These are phyloP conservation scores for Rhinogobio ventralis DNA, from an alignment of 2,797 vertebrate genomes.

Conservation along the genomic window DNA sequence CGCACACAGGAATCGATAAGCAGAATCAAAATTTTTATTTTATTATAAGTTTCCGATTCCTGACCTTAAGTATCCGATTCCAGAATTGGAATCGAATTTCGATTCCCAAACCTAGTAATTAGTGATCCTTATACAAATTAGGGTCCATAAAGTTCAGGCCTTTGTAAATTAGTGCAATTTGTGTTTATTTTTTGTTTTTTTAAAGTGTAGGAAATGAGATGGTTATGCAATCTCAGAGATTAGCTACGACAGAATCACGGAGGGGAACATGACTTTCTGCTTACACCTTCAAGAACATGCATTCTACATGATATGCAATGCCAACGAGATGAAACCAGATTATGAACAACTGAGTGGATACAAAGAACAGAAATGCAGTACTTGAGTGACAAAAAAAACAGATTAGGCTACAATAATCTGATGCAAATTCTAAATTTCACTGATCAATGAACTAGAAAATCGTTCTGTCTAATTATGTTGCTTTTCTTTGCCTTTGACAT, in stretches of 20 bases:
- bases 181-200: neutral
- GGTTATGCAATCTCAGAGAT: neutral
- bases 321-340: conserved; percentile 9
- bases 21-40: neutral
- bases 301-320: conserved; percentile 31
- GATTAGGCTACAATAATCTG: neutral
- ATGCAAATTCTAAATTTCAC: neutral
- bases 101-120: conserved; percentile 7
- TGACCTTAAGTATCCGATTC: neutral
- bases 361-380: neutral
- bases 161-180: neutral
- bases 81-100: neutral
- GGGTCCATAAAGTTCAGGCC: neutral
- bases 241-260: neutral
- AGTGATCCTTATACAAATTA: conserved; percentile 14
- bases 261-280: conserved; percentile 21
- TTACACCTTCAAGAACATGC: conserved; percentile 49
- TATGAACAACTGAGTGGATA: conserved; percentile 33
- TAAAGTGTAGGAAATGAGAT: neutral
- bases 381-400: neutral
- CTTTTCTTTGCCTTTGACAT: neutral
- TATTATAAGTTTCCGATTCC: neutral
- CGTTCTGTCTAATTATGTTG: neutral
- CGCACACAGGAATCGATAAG: neutral
- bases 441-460: neutral